phyloP scores from a whole-genome alignment of 2,113 vertebrate species.

The Sisor rabdophorus region DNA sequence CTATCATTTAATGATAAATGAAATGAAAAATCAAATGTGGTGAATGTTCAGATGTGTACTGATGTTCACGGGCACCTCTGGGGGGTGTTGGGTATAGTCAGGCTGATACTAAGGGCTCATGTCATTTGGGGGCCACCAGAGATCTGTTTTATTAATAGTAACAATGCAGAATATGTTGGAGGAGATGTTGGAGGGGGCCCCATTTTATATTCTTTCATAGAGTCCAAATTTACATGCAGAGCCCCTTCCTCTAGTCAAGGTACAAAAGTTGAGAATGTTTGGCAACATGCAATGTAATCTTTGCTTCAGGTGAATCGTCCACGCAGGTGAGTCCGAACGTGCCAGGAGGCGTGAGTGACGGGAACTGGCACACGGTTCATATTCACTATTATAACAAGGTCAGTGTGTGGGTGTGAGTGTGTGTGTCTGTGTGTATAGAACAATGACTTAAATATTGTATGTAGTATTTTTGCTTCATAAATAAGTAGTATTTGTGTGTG shows the following conservation, averaged over 20 bases:
- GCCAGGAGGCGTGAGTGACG: constrained; percentile 88
- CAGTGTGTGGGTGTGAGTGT: constrained; percentile 34
- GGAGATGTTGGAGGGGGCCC: too few species aligned
- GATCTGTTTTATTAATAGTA: too few species aligned
- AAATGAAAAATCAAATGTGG: too few species aligned
- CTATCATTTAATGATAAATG: too few species aligned
- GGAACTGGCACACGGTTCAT: constrained; percentile 91
- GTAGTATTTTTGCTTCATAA: not conserved
- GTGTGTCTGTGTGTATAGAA: too few species aligned
- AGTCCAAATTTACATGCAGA: not conserved
- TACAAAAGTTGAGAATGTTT: not conserved
- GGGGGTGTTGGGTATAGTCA: too few species aligned
- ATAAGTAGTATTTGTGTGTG: not conserved
- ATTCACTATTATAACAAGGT: constrained; percentile 98
- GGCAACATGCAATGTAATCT: constrained; percentile 17
- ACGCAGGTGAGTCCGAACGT: constrained; percentile 90
- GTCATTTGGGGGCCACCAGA: too few species aligned
- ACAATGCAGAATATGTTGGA: too few species aligned
- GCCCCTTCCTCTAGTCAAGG: not conserved
- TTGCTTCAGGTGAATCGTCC: constrained; percentile 84
- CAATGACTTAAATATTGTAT: not conserved
- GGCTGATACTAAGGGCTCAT: too few species aligned
- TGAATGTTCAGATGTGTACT: too few species aligned
- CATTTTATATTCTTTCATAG: too few species aligned
- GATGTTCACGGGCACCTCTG: too few species aligned